phyloP scores from a whole-genome alignment of 2,888 invertebrate species.

The Eilema sororculum region DNA sequence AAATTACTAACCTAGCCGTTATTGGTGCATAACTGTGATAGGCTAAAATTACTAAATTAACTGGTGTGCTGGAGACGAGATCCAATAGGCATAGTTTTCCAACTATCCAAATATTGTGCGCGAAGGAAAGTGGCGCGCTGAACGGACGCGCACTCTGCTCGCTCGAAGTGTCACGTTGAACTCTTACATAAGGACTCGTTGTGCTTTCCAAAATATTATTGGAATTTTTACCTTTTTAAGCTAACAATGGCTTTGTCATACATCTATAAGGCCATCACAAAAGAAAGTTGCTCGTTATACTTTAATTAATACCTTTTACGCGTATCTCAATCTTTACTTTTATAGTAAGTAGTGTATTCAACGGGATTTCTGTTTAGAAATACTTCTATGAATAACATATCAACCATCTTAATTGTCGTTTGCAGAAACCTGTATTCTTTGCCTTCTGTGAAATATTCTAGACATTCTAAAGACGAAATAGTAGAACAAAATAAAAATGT shows the following conservation, averaged over 20 bases:
- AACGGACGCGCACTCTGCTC: conserved; percentile 70
- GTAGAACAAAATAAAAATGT: conserved; percentile 37
- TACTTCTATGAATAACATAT: conserved; percentile 24
- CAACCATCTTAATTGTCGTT: conserved; percentile 34
- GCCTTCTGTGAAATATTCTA: conserved; percentile 27
- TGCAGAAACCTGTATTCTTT: conserved; percentile 30
- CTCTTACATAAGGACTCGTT: conserved; percentile 84
- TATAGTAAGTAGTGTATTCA: conserved; percentile 37
- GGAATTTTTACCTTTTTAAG: conserved; percentile 72
- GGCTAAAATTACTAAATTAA: conserved; percentile 14
- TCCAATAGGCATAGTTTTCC: conserved; percentile 43
- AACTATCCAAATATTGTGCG: conserved; percentile 77
- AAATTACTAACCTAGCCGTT: not conserved
- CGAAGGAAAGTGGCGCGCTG: conserved; percentile 83
- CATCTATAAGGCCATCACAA: conserved; percentile 59
- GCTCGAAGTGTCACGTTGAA: conserved; percentile 84
- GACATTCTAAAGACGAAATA: conserved; percentile 35
- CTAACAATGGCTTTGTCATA: conserved; percentile 69
- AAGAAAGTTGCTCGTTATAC: conserved; percentile 70
- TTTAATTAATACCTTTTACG: conserved; percentile 56
- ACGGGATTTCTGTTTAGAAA: conserved; percentile 28
- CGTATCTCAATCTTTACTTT: conserved; percentile 48
- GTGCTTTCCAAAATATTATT: conserved; percentile 85
- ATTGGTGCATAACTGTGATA: conserved; percentile 9
- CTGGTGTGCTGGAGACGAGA: conserved; percentile 21